Conservation (phyloP, 2,113 vertebrate species). For the Zosterops pallidus region DNA sequence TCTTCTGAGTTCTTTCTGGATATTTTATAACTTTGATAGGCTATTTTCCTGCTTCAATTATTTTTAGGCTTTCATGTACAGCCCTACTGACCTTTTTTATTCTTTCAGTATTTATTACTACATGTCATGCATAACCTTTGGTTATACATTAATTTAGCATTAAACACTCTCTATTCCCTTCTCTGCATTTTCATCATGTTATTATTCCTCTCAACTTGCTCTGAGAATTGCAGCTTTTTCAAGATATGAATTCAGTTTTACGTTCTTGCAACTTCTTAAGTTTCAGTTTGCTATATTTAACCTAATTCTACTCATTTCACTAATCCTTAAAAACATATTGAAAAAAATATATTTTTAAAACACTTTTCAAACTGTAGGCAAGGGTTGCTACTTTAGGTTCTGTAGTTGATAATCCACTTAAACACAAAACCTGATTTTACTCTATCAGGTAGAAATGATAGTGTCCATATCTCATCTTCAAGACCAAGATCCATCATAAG, state of each 20-base stretch:
- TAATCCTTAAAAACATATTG: neutral
- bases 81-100: conserved; percentile 25
- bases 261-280: neutral
- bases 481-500: neutral
- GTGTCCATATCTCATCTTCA: neutral
- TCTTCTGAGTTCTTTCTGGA: neutral
- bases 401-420: neutral
- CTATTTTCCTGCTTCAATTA: conserved; percentile 1
- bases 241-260: neutral
- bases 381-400: neutral
- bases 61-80: conserved; percentile 6
- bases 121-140: conserved; percentile 27
- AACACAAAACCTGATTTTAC: neutral
- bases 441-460: neutral
- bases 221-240: neutral
- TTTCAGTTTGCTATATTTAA: neutral
- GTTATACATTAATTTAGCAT: conserved; percentile 26
- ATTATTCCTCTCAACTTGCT: neutral
- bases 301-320: neutral
- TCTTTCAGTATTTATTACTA: conserved; percentile 30
- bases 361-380: neutral
- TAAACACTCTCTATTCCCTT: conserved; percentile 1
- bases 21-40: neutral
- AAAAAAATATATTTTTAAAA: neutral
- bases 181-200: neutral